Conservation (phyloP, 2,888 invertebrate species). For the Pseudolycoriella hygida region DNA sequence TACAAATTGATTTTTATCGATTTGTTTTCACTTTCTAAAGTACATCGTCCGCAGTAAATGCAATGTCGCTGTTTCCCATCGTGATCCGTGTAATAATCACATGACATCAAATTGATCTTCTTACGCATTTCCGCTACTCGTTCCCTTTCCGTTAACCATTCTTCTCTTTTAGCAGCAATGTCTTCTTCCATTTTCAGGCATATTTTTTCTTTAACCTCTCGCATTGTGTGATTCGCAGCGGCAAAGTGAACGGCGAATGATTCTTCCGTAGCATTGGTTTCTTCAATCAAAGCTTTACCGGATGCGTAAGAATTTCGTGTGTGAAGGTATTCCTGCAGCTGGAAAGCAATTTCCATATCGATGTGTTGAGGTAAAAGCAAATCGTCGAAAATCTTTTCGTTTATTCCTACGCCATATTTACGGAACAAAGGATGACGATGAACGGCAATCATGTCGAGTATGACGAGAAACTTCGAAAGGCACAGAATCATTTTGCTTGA, state of each 20-base stretch:
- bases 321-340: background rate
- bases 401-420: background rate
- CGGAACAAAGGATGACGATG: background rate
- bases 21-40: background rate
- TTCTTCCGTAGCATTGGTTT: background rate
- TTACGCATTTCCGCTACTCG: no score
- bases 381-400: background rate
- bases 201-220: background rate
- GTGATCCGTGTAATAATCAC: no score
- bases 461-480: background rate
- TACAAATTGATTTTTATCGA: background rate
- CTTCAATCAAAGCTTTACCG: background rate
- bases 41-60: no score
- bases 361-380: background rate
- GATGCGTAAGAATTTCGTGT: background rate
- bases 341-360: conserved; percentile 2
- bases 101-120: no score
- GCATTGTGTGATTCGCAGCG: no score
- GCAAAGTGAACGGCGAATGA: background rate
- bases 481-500: background rate
- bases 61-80: no score
- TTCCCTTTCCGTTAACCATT: background rate
- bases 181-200: background rate
- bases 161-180: background rate
- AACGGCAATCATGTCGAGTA: background rate